A percentile compares a stretch with the other conserved stretches of the same genome.
Conservation (phyloP, 2,888 invertebrate genomes). For the Philereme vetulata region DNA sequence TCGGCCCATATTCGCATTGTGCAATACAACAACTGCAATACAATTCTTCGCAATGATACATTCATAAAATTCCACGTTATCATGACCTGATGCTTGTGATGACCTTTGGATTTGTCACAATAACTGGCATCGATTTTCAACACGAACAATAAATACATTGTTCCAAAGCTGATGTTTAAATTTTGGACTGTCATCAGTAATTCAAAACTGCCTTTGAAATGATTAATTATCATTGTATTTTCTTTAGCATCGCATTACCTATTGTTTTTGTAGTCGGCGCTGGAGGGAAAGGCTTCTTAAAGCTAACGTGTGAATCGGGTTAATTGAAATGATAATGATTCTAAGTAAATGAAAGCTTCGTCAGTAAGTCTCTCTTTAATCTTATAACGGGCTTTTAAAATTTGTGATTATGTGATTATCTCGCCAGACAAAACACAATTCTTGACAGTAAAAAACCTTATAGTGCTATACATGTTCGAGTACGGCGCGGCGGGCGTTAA, state of each 20-base stretch:
- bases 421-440: conserved; percentile 43
- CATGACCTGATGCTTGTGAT: conserved; percentile 26
- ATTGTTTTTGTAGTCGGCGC: conserved; percentile 18
- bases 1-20: conserved; percentile 49
- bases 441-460: too few species aligned
- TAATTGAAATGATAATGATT: conserved; percentile 42
- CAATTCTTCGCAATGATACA: conserved; percentile 35
- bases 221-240: conserved; percentile 6
- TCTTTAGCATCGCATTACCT: conserved; percentile 16
- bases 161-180: conserved; percentile 12
- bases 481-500: too few species aligned
- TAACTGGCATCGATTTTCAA: conserved; percentile 26
- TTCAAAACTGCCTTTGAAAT: conserved; percentile 1
- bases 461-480: too few species aligned
- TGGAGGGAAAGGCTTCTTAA: conserved; percentile 27
- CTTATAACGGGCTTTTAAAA: conserved; percentile 30
- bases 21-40: conserved; percentile 42
- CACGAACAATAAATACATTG: conserved; percentile 19
- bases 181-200: conserved; percentile 11
- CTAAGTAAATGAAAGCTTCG: conserved; percentile 43
- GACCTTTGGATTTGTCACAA: conserved; percentile 28
- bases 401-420: conserved; percentile 41
- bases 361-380: conserved; percentile 22
- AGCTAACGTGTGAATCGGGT: conserved; percentile 44
- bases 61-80: conserved; percentile 35